phyloP scores from a whole-genome alignment of 2,113 vertebrate genomes.

The Nesogale talazaci region DNA sequence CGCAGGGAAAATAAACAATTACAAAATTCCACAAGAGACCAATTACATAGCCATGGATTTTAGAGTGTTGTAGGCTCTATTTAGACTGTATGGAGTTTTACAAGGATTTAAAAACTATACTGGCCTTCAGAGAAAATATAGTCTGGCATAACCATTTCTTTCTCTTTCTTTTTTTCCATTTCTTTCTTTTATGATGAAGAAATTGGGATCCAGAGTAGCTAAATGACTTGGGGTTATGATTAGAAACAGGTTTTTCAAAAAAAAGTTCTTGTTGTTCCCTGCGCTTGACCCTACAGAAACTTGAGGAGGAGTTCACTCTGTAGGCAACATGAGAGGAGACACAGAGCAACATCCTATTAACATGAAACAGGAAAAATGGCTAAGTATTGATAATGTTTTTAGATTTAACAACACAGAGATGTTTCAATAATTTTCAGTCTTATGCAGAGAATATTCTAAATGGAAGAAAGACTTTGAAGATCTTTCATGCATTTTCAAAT shows the following conservation, averaged over 20 bases:
- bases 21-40: not conserved
- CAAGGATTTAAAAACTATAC: not conserved
- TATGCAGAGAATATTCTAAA: not conserved
- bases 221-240: not conserved
- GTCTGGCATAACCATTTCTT: not conserved
- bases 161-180: not conserved
- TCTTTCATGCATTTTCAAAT: not conserved
- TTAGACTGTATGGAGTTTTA: not conserved
- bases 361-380: not conserved
- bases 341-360: not conserved
- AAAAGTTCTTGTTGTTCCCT: not conserved
- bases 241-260: not conserved
- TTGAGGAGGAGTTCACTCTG: not conserved
- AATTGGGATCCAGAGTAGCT: not conserved
- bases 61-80: not conserved
- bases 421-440: not conserved
- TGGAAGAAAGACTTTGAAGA: not conserved
- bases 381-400: not conserved
- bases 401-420: slow-evolving; percentile 12
- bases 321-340: not conserved
- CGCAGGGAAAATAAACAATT: not conserved
- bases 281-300: not conserved
- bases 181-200: not conserved
- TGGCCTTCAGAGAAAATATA: not conserved
- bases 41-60: not conserved